Percentiles rank a stretch among this genome's conserved stretches.
Evolutionary conservation across 2,113 vertebrate species (phyloP).

Genomic region (Myrmecophaga tridactyla): DNA sequence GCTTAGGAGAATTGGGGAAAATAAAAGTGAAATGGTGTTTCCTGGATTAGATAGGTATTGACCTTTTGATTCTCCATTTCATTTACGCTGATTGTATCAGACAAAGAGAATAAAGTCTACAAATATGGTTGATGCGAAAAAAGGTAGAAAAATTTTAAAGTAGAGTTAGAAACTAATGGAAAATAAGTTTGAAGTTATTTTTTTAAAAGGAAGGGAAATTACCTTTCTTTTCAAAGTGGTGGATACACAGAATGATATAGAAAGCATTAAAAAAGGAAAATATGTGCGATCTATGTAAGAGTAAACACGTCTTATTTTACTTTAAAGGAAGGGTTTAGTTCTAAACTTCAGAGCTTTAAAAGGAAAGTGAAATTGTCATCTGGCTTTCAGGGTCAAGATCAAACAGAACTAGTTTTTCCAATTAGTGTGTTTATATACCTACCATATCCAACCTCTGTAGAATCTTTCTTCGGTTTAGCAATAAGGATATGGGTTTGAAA

Average conservation of each 20-base stretch:
- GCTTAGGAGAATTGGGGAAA: conserved; percentile 31
- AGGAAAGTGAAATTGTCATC: neutral
- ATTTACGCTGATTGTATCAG: conserved; percentile 56
- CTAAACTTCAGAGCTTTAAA: neutral
- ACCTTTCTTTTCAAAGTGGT: conserved; percentile 1
- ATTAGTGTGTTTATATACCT: neutral
- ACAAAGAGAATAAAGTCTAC: conserved; percentile 56
- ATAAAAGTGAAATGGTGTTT: conserved; percentile 48
- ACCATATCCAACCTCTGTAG: neutral
- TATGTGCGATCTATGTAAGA: neutral
- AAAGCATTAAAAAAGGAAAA: neutral
- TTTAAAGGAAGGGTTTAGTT: neutral
- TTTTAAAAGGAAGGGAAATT: neutral
- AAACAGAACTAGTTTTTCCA: neutral
- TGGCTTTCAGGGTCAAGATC: neutral
- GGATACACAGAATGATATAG: neutral
- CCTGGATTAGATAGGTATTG: conserved; percentile 53
- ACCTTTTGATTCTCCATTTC: conserved; percentile 43
- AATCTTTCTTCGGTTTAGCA: neutral
- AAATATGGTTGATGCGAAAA: conserved; percentile 40
- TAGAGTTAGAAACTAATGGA: conserved; percentile 34
- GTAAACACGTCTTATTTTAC: neutral
- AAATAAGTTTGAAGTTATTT: neutral
- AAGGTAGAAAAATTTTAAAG: neutral
- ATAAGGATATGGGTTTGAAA: neutral